phyloP scores from a whole-genome alignment of 2,113 vertebrate species.

The Glaucidium brasilianum region DNA sequence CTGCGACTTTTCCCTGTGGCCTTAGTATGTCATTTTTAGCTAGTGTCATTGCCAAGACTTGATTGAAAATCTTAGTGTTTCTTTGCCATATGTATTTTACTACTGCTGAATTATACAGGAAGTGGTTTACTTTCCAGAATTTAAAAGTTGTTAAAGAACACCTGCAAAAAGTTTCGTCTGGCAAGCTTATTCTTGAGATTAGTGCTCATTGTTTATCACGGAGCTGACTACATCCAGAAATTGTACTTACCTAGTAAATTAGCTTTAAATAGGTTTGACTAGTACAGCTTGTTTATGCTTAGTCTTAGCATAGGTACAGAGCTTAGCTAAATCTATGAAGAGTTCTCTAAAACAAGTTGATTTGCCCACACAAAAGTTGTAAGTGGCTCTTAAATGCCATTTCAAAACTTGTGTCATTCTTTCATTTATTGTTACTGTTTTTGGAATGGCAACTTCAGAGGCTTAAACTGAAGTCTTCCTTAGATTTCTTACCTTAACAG shows the following conservation, averaged over 20 bases:
- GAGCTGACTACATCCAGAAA: neutral
- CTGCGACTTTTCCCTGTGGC: neutral
- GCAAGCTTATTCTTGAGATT: neutral
- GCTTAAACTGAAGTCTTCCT: neutral
- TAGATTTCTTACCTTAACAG: neutral
- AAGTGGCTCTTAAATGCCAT: neutral
- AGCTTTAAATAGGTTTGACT: neutral
- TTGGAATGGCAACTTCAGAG: neutral
- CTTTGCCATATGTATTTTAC: neutral
- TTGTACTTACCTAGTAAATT: neutral
- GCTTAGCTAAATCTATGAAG: neutral
- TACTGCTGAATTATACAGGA: neutral
- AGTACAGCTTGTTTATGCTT: neutral
- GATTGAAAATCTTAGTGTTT: neutral
- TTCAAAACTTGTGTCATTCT: neutral
- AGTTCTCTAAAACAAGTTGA: neutral
- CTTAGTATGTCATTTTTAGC: neutral
- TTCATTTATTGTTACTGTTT: neutral
- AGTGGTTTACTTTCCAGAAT: neutral
- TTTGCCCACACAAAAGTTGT: neutral
- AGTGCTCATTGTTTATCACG: neutral
- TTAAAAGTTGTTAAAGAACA: neutral
- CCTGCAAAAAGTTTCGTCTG: neutral
- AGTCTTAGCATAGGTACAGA: neutral
- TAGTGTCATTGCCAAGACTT: neutral